Base-by-base conservation (phyloP, 2,113 vertebrate species). In the Salvelinus alpinus region DNA sequence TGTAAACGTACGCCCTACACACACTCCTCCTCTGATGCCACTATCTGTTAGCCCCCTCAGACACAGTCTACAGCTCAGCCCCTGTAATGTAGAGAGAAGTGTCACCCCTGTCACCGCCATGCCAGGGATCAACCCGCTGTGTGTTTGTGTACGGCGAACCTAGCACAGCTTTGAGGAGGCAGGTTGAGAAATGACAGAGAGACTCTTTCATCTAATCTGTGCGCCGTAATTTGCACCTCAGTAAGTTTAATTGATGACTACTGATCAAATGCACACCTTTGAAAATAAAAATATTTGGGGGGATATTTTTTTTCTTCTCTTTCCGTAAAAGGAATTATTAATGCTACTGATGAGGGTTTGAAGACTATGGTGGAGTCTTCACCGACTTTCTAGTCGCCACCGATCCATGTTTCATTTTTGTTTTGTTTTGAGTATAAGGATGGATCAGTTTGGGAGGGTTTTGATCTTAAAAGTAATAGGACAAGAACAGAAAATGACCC, bases 261-360 rank as follows among this genome's bases (percentile, higher is more conserved):
- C 91, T 91, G 91, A 92, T 93, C 92, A 93, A 92, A 93, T 94
- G 88, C 83, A 77, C 86, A 83, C 88, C 90, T 93, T 91, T 92
- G 90, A 90, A 92, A 92, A 88, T 87, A 92, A 87, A 88, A 87
- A 88, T 89, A 87, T 91, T 91, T 90, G 78, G 86, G 86, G 84
- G 86, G 89, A 89, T 91, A 86, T 90, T 89, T 80, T 87, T 86
- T 47, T 90, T 90, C 24, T 82, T 78, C 85, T 87, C 74, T 86
- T 84, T 84, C 85, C 82, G 92, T 87, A 93, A 93, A 93, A 93
- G 85, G 91, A 94, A 93, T 93, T 92, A 75, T 90, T 94, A 92
- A 93, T 94, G 92, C 70, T 88, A 27, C 85, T 81, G 86, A 90
- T 88, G 86, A 90, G 84, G 83, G 78, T 13, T 75, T 44, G 25